A percentile compares a stretch with the other conserved stretches of the same genome.
Evolutionary conservation across 2,888 invertebrate genomes (phyloP).

Genomic region (Flexamia atlantica): DNA sequence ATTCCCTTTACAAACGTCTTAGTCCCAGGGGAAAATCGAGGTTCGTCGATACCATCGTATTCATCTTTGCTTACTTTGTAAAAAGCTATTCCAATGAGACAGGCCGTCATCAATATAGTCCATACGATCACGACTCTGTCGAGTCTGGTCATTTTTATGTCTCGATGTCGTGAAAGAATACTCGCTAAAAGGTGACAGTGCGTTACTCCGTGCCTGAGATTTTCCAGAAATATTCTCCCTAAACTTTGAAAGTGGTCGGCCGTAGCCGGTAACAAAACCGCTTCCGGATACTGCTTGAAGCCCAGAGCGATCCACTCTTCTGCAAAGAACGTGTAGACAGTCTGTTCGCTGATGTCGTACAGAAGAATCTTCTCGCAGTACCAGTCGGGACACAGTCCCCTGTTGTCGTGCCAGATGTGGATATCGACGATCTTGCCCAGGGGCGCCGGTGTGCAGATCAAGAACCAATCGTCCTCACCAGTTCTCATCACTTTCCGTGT

Average conservation of each 20-base stretch:
- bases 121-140: neutral
- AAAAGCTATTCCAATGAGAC: conserved; percentile 2
- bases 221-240: neutral
- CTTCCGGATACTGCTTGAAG: neutral
- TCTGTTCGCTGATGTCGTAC: neutral
- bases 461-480: neutral
- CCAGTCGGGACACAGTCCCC: neutral
- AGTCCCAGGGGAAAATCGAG: neutral
- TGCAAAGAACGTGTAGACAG: conserved; percentile 7
- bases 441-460: neutral
- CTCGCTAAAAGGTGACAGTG: neutral
- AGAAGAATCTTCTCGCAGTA: conserved; percentile 7
- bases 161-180: neutral
- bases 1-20: neutral
- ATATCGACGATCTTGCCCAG: neutral
- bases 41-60: neutral
- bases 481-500: neutral
- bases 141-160: neutral
- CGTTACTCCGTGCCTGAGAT: neutral
- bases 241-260: neutral
- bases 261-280: neutral
- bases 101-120: neutral
- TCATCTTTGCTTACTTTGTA: neutral
- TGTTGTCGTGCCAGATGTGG: conserved; percentile 16
- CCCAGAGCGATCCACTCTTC: neutral